phyloP scores from a whole-genome alignment of 2,113 vertebrate species.

The Plecotus auritus region DNA sequence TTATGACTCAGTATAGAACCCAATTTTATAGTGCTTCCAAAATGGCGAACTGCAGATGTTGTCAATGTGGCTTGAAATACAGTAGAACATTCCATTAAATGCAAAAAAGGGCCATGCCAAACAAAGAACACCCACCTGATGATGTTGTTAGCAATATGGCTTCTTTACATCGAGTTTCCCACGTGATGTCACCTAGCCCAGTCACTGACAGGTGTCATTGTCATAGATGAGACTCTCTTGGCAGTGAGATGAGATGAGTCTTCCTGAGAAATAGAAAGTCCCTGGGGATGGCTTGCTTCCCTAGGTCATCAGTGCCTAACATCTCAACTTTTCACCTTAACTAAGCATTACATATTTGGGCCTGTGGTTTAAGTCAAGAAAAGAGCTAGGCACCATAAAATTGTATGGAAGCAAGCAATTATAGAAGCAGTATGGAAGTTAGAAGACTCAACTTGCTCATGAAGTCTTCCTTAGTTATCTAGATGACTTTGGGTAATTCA shows the following conservation, averaged over 20 bases:
- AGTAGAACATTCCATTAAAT: neutral
- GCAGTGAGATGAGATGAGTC: neutral
- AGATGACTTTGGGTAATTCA: neutral
- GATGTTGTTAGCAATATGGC: neutral
- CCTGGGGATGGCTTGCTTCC: neutral
- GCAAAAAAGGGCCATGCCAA: neutral
- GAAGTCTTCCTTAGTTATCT: neutral
- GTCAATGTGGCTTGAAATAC: neutral
- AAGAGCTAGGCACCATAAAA: neutral
- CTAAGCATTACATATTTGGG: neutral
- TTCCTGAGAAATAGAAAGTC: neutral
- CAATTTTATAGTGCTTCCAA: neutral
- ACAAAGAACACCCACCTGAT: neutral
- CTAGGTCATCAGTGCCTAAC: neutral
- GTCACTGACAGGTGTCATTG: neutral
- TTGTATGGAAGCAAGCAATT: neutral
- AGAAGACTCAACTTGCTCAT: neutral
- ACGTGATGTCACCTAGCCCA: neutral
- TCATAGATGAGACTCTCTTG: neutral
- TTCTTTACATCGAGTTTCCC: neutral
- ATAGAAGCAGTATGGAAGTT: neutral
- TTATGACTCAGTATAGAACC: neutral
- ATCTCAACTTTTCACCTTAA: neutral
- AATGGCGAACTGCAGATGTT: neutral
- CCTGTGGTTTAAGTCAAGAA: neutral